These are phyloP conservation scores for Orius laevigatus DNA, from an alignment of 1,140 invertebrate genomes.

Conservation along the genomic window DNA sequence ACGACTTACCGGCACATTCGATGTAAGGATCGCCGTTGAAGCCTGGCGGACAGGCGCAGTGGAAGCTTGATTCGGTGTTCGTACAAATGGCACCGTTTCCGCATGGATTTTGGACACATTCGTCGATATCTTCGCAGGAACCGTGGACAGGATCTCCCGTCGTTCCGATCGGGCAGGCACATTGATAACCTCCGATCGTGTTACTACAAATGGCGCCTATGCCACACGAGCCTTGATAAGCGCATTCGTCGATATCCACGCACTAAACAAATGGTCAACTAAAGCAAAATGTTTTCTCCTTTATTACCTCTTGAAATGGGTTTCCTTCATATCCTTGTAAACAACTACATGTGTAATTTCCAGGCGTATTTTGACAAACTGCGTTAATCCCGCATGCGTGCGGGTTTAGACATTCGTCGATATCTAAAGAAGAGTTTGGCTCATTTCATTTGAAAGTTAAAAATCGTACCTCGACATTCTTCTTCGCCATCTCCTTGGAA, in stretches of 20 bases:
- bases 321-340: conserved; percentile 68
- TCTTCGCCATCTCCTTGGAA: conserved; percentile 78
- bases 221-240: conserved; percentile 52
- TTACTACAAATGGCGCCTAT: conserved; percentile 62
- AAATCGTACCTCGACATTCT: conserved; percentile 48
- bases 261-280: conserved; percentile 35
- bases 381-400: conserved; percentile 64
- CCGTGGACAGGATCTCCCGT: conserved; percentile 44
- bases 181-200: conserved; percentile 56
- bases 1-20: conserved; percentile 44
- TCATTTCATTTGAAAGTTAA: too few species aligned
- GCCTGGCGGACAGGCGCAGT: conserved; percentile 58
- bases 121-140: conserved; percentile 52
- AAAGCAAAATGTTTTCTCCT: conserved; percentile 1
- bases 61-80: conserved; percentile 53
- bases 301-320: conserved; percentile 57
- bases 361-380: conserved; percentile 63
- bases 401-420: conserved; percentile 67
- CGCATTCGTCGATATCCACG: conserved; percentile 69
- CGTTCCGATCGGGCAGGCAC: conserved; percentile 66
- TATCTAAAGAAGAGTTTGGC: conserved; percentile 36
- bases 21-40: conserved; percentile 54
- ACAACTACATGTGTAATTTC: conserved; percentile 78
- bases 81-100: conserved; percentile 53
- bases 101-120: conserved; percentile 50